Evolutionary conservation across 2,888 invertebrate species (phyloP).

Genomic region (Galeopsomyia nigrocyanea): DNA sequence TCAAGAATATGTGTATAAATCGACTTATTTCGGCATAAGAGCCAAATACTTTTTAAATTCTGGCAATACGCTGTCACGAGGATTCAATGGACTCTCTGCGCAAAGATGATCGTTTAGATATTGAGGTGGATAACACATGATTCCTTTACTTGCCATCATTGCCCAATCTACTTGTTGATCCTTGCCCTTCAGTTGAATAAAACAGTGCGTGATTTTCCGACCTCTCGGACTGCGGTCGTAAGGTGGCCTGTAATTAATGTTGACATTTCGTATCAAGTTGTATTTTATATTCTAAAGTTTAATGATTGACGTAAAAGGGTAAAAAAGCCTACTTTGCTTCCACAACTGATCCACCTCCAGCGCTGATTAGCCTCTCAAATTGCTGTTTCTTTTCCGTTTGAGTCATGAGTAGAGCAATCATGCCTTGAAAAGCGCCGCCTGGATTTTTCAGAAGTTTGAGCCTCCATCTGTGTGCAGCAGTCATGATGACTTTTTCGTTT

Average conservation of each 20-base stretch:
- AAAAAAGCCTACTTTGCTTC: slow-evolving; percentile 71
- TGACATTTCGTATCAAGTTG: slow-evolving; percentile 9
- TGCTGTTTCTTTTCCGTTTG: slow-evolving; percentile 74
- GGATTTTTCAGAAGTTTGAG: slow-evolving; percentile 69
- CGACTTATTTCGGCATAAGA: slow-evolving; percentile 58
- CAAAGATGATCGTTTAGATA: slow-evolving; percentile 75
- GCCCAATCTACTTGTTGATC: slow-evolving; percentile 72
- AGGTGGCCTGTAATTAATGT: slow-evolving; percentile 58
- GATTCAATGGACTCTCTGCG: slow-evolving; percentile 54
- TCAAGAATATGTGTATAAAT: background rate
- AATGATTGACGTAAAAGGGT: slow-evolving; percentile 15
- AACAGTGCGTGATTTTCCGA: slow-evolving; percentile 77
- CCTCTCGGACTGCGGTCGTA: slow-evolving; percentile 61
- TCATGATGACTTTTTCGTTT: slow-evolving; percentile 70
- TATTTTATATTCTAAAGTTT: background rate
- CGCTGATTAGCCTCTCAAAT: slow-evolving; percentile 79
- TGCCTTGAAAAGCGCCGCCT: slow-evolving; percentile 68
- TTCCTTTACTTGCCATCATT: slow-evolving; percentile 71
- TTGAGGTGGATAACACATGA: slow-evolving; percentile 77
- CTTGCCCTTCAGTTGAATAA: slow-evolving; percentile 74
- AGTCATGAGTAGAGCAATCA: slow-evolving; percentile 74
- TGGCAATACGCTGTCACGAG: slow-evolving; percentile 61
- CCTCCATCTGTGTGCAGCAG: slow-evolving; percentile 81
- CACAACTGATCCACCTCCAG: slow-evolving; percentile 82
- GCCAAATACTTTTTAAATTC: slow-evolving; percentile 65